Evolutionary conservation across 2,797 vertebrate genomes (phyloP), one percentile per base, ranked within the genome.

Genomic region (Melanotaenia pygmaea): DNA sequence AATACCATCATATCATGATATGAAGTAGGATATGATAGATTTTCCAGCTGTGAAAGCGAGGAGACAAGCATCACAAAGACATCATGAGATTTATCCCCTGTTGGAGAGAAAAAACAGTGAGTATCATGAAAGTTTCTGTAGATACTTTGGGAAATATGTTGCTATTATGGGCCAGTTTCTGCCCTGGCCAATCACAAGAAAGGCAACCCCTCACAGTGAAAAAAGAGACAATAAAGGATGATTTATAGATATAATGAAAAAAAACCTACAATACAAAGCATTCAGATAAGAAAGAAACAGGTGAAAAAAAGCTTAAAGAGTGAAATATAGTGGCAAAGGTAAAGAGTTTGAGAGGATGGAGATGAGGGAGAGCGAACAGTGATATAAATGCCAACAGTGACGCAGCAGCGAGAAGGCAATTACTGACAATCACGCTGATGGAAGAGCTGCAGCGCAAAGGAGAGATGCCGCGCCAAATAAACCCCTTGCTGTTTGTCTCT

Each of bases 401-500:
- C 12, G 5, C 73, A 88, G 76, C 77, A 72, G 76, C 59, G 60
- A 86, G 67, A 53, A 76, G 76, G 80, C 83, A 86, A 90, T 91
- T 81, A 89, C 86, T 80, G 82, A 84, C 88, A 81, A 83, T 88
- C 86, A 83, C 65, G 60, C 18, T 89, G 87, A 89, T 76, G 79
- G 85, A 87, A 30, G 77, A 77, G 77, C 86, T 72, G 73, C n/a
- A 30, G 76, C 34, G 84, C 74, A 72, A 82, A 79, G 73, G 64
- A 81, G 83, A 85, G 81, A 85, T 58, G 74, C 74, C 2, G 62
- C 38, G 54, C 79, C 82, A 80, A 86, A 86, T 82, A 90, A 87
- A 87, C 34, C 70, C 72, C 75, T 74, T 59, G 61, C 70, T 81
- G 61, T 81, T 79, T 76, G 71, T 81, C 70, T 86, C 69, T 63